Conservation (phyloP, 2,888 invertebrate genomes). For the Drosophila histrio region DNA sequence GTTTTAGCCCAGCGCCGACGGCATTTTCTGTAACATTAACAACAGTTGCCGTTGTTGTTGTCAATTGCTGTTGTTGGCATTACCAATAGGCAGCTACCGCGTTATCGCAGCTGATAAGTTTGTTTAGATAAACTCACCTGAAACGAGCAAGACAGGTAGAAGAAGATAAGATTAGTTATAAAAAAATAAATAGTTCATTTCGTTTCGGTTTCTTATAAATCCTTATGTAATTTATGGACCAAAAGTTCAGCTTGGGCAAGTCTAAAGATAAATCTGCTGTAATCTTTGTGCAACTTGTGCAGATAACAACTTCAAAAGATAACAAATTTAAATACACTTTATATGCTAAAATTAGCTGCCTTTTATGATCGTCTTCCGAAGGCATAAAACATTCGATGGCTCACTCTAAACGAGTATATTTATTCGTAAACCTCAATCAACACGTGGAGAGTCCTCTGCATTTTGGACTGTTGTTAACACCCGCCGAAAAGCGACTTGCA, state of each 20-base stretch:
- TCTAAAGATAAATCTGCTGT: background rate
- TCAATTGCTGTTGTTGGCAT: constrained; percentile 10
- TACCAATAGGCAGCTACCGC: constrained; percentile 39
- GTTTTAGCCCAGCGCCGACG: constrained; percentile 45
- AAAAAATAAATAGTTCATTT: constrained; percentile 8
- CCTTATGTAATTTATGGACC: constrained; percentile 29
- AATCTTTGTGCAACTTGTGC: constrained; percentile 1
- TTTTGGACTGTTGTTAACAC: constrained; percentile 11
- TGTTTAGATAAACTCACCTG: constrained; percentile 51
- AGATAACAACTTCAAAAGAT: constrained; percentile 12
- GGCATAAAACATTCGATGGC: constrained; percentile 1
- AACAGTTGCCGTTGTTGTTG: background rate
- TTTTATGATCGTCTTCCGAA: background rate
- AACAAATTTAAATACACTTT: background rate
- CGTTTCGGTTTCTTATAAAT: background rate
- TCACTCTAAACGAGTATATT: background rate
- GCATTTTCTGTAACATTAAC: constrained; percentile 48
- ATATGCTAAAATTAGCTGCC: constrained; percentile 5
- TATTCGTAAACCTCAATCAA: constrained; percentile 28
- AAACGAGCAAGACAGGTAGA: constrained; percentile 36
- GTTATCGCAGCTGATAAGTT: constrained; percentile 48
- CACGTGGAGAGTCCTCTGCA: constrained; percentile 14
- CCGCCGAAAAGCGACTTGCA: constrained; percentile 21
- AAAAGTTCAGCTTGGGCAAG: constrained; percentile 18
- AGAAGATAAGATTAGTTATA: constrained; percentile 51